Evolutionary conservation across 2,797 vertebrate genomes (phyloP).

Genomic region (Sebastolobus altivelis): DNA sequence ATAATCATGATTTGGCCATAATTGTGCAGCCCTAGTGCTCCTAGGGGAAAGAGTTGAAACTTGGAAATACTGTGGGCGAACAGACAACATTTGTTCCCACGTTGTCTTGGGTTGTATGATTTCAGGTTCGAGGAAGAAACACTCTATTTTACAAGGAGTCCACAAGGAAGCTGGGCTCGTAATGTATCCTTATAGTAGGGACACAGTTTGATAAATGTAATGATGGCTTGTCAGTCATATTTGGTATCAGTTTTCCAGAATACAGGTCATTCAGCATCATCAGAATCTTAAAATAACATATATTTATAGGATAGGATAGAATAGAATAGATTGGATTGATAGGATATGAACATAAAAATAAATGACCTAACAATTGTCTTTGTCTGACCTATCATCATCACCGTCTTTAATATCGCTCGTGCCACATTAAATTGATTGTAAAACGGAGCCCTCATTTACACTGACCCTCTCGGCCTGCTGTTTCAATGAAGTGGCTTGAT

Average conservation of each 20-base stretch:
- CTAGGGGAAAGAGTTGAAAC: too few species aligned
- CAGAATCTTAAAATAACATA: neutral
- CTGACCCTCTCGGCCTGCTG: neutral
- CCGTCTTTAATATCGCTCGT: neutral
- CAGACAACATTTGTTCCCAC: neutral
- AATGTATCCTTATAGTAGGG: too few species aligned
- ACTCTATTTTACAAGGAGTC: neutral
- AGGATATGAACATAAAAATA: neutral
- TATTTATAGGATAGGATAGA: neutral
- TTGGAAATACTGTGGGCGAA: neutral
- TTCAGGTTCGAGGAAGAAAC: neutral
- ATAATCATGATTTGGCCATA: too few species aligned
- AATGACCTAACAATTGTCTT: neutral
- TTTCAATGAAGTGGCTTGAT: slow-evolving; percentile 23
- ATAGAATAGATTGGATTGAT: neutral
- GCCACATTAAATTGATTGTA: slow-evolving; percentile 4
- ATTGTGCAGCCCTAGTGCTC: too few species aligned
- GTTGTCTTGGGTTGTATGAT: neutral
- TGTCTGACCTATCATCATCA: slow-evolving; percentile 9
- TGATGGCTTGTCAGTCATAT: neutral
- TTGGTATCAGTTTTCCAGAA: neutral
- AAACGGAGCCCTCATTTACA: slow-evolving; percentile 4
- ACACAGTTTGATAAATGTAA: too few species aligned
- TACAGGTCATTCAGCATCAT: neutral
- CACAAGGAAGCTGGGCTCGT: neutral